Evolutionary conservation across 2,888 invertebrate genomes (phyloP).

Genomic region (Pristionchus exspectatus): DNA sequence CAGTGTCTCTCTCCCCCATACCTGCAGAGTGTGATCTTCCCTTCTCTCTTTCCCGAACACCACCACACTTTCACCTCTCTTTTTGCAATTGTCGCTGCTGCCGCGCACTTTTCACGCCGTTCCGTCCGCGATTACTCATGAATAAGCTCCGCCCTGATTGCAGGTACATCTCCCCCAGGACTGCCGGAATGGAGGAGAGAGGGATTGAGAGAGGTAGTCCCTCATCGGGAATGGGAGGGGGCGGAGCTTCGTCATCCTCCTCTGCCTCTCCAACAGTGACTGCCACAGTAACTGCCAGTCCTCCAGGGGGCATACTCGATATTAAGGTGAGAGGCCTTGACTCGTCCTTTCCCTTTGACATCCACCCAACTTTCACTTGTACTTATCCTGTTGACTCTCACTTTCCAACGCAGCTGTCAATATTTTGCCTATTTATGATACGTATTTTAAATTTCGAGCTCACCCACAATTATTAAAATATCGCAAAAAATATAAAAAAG

Average conservation of each 20-base stretch:
- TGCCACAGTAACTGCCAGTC: slow-evolving; percentile 26
- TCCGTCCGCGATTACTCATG: neutral
- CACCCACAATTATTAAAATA: neutral
- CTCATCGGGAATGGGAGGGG: neutral
- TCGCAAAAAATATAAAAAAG: neutral
- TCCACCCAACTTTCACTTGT: neutral
- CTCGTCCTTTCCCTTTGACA: neutral
- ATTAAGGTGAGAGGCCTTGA: slow-evolving; percentile 40
- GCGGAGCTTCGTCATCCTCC: neutral
- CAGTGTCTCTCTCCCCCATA: neutral
- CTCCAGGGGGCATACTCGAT: slow-evolving; percentile 34
- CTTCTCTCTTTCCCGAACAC: slow-evolving; percentile 15
- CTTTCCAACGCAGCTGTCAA: neutral
- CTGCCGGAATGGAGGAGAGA: neutral
- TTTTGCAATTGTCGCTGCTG: slow-evolving; percentile 26
- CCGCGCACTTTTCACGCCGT: neutral
- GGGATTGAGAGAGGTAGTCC: slow-evolving; percentile 4
- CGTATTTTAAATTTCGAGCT: neutral
- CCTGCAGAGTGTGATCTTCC: slow-evolving; percentile 4
- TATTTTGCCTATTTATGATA: neutral
- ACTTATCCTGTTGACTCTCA: neutral
- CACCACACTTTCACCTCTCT: slow-evolving; percentile 19
- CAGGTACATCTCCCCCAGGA: slow-evolving; percentile 18
- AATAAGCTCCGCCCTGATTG: slow-evolving; percentile 23
- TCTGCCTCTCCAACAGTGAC: slow-evolving; percentile 15